phyloP scores from a whole-genome alignment of 1,140 invertebrate species.

The Episyrphus balteatus region DNA sequence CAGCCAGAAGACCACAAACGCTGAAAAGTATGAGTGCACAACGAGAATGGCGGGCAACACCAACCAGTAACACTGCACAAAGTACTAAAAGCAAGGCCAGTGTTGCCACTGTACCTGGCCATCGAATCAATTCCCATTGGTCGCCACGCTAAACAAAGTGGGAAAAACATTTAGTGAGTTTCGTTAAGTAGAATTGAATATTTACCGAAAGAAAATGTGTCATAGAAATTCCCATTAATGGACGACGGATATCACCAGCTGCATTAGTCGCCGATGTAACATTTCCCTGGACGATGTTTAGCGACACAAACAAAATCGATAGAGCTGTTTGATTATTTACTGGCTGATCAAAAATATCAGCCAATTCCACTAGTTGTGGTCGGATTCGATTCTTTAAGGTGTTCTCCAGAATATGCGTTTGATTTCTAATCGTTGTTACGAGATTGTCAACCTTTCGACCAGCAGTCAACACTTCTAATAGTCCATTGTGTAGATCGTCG shows the following conservation, averaged over 20 bases:
- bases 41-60: slow-evolving; percentile 68
- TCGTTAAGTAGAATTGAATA: neutral
- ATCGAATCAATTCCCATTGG: slow-evolving; percentile 52
- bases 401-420: slow-evolving; percentile 49
- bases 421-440: slow-evolving; percentile 62
- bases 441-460: slow-evolving; percentile 65
- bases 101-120: slow-evolving; percentile 68
- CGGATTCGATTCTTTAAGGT: slow-evolving; percentile 56
- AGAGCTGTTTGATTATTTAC: slow-evolving; percentile 62
- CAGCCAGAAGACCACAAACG: slow-evolving; percentile 75
- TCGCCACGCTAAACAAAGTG: slow-evolving; percentile 34
- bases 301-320: slow-evolving; percentile 48
- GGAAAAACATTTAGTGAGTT: neutral
- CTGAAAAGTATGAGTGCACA: slow-evolving; percentile 42
- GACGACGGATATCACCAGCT: slow-evolving; percentile 59
- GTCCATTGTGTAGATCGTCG: slow-evolving; percentile 82
- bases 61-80: slow-evolving; percentile 69
- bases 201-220: slow-evolving; percentile 48
- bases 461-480: slow-evolving; percentile 66
- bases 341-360: slow-evolving; percentile 61
- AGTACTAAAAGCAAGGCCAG: slow-evolving; percentile 65
- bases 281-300: slow-evolving; percentile 57
- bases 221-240: slow-evolving; percentile 55
- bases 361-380: slow-evolving; percentile 53
- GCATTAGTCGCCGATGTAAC: slow-evolving; percentile 56